Base-by-base conservation (phyloP, 2,113 vertebrate genomes). In the Martes martes region DNA sequence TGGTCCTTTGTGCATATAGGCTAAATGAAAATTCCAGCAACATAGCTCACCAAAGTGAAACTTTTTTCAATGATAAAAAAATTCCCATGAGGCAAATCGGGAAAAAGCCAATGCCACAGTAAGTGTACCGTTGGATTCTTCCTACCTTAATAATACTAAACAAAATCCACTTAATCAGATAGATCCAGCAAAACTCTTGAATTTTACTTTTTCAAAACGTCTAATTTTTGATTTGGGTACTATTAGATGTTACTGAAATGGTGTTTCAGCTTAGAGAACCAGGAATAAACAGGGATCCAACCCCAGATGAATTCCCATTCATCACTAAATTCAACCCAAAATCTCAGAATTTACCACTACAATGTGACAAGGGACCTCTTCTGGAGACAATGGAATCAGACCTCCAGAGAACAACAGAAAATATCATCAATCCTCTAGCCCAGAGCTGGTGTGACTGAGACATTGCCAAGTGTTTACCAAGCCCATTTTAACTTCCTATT, bases 171-270 rank as follows among this genome's bases (percentile, higher is more conserved):
- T 71, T 89, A 63, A 65, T 61, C 71, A 50, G 5, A 61, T 26
- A 67, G 26, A 95, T 33, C 36, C 65, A 86, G 61, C 47, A 96
- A 65, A 90, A 21, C 26, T 80, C 63, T 86, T 90, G 28, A 42
- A 94, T 59, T 84, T 76, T 71, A 76, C 18, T 42, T 84, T 55
- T 84, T 89, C 21, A 87, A 81, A 95, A 80, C 47, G 52, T 96
- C 85, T 76, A 24, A 28, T 21, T 47, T 15, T 85, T 95, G 84
- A 97, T 76, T 92, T 57, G 52, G 73, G 6, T 85, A 63, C 18
- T 73, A 39, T 5, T 59, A 82, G 19, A 86, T 89, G 28, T 19
- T 24, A 16, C 15, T 76, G 59, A 97, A 67, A 69, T 73, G 11
- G 24, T 61, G 6, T 71, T 94, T 94, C 67, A 33, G n/a, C 15